Base-by-base conservation (phyloP, 2,113 vertebrate species). In the Nettapus auritus region DNA sequence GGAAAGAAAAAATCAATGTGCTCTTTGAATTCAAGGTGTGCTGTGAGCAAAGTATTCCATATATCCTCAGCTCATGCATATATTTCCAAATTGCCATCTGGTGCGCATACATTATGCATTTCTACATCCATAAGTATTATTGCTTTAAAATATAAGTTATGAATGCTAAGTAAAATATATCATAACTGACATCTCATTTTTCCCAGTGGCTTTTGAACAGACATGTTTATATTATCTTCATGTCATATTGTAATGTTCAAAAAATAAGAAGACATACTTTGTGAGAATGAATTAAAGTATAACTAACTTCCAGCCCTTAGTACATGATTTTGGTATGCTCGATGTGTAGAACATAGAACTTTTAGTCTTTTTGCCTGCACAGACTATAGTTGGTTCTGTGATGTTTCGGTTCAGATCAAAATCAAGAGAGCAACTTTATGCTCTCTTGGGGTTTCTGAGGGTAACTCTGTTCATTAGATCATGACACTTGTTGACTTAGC, bases 31-130 rank as follows among this genome's bases (percentile, higher is more conserved):
- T 89, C 79, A 94, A 82, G 69, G 75, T 92, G 40, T 44, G 46
- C 31, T 78, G 82, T 40, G 63, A 81, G 63, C 36, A 40, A 78
- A 82, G 3, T 29, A 23, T 64, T 68, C 19, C 17, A 14, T 55
- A 53, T 22, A 91, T 42, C 50, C 60, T 70, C 67, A 48, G 29
- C 63, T 86, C 85, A 62, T 53, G 68, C 52, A 71, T 64, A 1
- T 52, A 52, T 60, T 94, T 90, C 70, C 68, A 71, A 91, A 70
- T 50, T 87, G 63, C 79, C 78, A 94, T 81, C 79, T 85, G 76
- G 13, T 63, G 64, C 60, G 52, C 36, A 59, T 90, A 76, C 59
- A 69, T 86, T 78, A 86, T 26, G 26, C 44, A 56, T 79, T 75
- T n/a, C 42, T 71, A 82, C 69, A 82, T 22, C 60, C 34, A 40